Evolutionary conservation across 2,797 vertebrate species (phyloP).

Genomic region (Triplophysa yarkandensis): DNA sequence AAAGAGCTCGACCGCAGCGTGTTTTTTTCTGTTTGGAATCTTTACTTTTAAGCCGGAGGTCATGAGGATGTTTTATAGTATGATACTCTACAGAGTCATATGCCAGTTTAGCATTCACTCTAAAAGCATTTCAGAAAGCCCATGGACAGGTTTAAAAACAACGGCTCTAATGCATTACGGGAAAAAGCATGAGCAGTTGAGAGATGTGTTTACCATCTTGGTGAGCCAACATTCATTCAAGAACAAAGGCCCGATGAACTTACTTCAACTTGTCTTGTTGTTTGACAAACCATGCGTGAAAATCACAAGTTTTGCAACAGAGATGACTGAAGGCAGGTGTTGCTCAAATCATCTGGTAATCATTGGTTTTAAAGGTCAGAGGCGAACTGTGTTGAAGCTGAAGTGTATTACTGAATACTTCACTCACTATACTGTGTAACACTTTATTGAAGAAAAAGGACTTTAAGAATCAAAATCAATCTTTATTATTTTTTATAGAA

Average conservation of each 20-base stretch:
- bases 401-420: background rate
- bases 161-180: background rate
- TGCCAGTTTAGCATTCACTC: background rate
- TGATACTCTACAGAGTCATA: background rate
- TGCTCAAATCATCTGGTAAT: background rate
- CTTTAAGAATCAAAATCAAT: too few relatives aligned
- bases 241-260: background rate
- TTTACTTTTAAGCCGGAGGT: background rate
- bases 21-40: slow-evolving; percentile 12
- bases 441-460: background rate
- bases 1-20: background rate
- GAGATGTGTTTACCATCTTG: background rate
- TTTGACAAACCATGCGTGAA: background rate
- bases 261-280: background rate
- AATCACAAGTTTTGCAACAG: background rate
- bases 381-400: background rate
- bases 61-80: background rate
- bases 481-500: too few relatives aligned
- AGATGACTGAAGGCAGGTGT: background rate
- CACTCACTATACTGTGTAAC: too few relatives aligned
- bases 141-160: too few relatives aligned
- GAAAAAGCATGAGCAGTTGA: background rate
- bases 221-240: background rate
- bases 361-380: background rate
- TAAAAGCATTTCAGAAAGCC: background rate